Base-by-base conservation (phyloP, 2,888 invertebrate species). In the Heliconius hortense region DNA sequence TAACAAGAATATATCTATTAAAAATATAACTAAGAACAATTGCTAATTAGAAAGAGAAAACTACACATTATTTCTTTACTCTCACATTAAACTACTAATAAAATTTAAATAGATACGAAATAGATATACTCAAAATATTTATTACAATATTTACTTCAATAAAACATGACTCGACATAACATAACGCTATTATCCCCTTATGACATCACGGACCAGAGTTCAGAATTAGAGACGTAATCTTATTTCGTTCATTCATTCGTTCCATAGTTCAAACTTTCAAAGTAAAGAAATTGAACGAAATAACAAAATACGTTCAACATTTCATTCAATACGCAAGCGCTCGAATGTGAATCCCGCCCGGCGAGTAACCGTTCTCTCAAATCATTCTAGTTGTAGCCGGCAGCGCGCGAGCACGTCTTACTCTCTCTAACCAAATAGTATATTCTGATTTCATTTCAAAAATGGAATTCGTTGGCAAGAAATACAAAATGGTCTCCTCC, bases 401-500 rank as follows among this genome's bases (percentile, higher is more conserved):
- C 83, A 81, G 73, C 60, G 77, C 77, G 83, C 79, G 74, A 76
- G 81, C 79, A 86, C 87, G 83, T 81, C 79, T 76, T 8, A 56
- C 75, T 78, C 80, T 79, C 81, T 76, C 79, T 73, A 67, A 62
- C 39, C 39, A 66, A 70, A 77, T 81, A 79, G 81, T 80, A 77
- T 79, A 69, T 56, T 56, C 48, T 15, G 78, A 80, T 83, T 79
- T 81, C 80, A 80, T 82, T 77, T 81, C 76, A 82, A 92, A 89
- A 88, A 94, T 94, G 93, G 93, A 91, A 79, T 93, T 93, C 87
- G 79, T 88, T 72, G 97, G 97, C 88, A 97, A 96, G 92, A 96
- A 96, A 89, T 98, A 97, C 95, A 97, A 97, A 89, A 95, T 98
- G 89, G 90, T 94, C 78, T 95, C 95, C 77, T 96, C 97, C 83